phyloP scores from a whole-genome alignment of 2,113 vertebrate genomes.

The Amia ocellicauda region DNA sequence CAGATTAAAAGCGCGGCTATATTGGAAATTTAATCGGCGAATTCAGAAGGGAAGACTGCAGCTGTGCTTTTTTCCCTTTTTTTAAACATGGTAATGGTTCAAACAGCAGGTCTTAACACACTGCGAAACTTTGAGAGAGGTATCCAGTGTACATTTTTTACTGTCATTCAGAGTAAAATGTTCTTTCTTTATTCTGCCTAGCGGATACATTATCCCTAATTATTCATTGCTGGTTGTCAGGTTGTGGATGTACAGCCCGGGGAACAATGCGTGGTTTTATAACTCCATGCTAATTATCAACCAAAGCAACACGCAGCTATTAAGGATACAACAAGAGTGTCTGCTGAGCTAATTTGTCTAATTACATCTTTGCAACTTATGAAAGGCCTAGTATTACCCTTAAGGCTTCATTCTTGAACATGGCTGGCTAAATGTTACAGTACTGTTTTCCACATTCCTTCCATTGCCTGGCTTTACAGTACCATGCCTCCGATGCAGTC shows the following conservation, averaged over 20 bases:
- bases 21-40: too few relatives aligned
- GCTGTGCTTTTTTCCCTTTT: constrained; percentile 18
- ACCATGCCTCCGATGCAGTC: too few relatives aligned
- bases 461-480: neutral
- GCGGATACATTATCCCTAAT: constrained; percentile 55
- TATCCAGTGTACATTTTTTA: constrained; percentile 40
- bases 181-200: constrained; percentile 42
- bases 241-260: constrained; percentile 51
- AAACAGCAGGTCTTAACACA: constrained; percentile 32
- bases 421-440: constrained; percentile 41
- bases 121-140: constrained; percentile 37
- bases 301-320: constrained; percentile 55
- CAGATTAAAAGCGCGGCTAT: too few relatives aligned
- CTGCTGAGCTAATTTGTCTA: constrained; percentile 65
- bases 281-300: constrained; percentile 63
- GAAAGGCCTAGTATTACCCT: constrained; percentile 59
- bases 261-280: constrained; percentile 52
- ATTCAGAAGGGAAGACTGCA: too few relatives aligned
- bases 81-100: neutral
- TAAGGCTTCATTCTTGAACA: constrained; percentile 47
- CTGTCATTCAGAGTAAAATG: constrained; percentile 44
- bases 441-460: constrained; percentile 40
- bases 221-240: constrained; percentile 56
- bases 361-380: constrained; percentile 65
- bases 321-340: constrained; percentile 57